Percentiles rank a stretch among this genome's conserved stretches.
These are phyloP conservation scores for Aegotheles bennettii DNA, from an alignment of 2,113 vertebrate genomes.

Conservation along the genomic window DNA sequence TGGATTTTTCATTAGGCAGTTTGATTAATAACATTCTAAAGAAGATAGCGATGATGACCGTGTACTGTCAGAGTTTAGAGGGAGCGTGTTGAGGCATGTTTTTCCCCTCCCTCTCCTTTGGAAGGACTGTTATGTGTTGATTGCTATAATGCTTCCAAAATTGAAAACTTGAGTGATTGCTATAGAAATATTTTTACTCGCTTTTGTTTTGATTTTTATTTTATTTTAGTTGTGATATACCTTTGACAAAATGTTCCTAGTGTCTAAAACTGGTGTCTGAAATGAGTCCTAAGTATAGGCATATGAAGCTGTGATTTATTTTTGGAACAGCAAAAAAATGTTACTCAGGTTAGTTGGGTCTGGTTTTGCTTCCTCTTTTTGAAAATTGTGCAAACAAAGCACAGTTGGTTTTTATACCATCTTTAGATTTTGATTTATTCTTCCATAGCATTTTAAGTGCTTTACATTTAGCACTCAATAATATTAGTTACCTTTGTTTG, in stretches of 20 bases:
- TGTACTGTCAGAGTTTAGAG: not conserved
- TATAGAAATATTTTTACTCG: not conserved
- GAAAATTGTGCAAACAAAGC: not conserved
- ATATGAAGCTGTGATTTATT: not conserved
- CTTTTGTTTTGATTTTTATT: not conserved
- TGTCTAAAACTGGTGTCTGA: not conserved
- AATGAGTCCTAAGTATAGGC: not conserved
- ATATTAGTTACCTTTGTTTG: not conserved
- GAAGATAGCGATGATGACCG: not conserved
- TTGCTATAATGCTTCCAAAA: not conserved
- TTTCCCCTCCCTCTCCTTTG: rapidly evolving
- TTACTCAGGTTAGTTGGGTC: not conserved
- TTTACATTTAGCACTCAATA: not conserved
- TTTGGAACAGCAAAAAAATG: not conserved
- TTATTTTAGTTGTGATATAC: not conserved
- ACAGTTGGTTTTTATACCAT: not conserved
- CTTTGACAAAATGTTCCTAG: not conserved
- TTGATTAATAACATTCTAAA: not conserved
- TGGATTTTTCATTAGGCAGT: not conserved
- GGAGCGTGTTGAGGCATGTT: not conserved
- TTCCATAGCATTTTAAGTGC: not conserved
- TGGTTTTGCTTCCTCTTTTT: not conserved
- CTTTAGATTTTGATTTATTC: not conserved
- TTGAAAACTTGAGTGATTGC: not conserved
- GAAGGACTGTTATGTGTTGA: not conserved